Evolutionary conservation across 2,888 invertebrate genomes (phyloP), one percentile per base, ranked within the genome.

Genomic region (Drosophila falleni): DNA sequence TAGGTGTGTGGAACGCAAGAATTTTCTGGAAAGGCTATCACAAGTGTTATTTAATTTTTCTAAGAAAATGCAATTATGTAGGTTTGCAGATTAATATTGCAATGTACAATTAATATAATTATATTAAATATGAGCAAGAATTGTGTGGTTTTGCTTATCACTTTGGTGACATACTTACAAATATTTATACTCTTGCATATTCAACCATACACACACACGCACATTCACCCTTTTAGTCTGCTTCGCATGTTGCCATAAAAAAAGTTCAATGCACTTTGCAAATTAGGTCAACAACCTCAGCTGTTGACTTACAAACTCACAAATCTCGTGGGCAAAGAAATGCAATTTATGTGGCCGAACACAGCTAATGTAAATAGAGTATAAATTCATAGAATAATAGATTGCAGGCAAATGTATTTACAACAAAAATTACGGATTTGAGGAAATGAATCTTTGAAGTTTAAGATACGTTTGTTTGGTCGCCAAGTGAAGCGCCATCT

Each of bases 241-340:
- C n/a, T 46, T 16, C 35, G 60, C 55, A 59, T 41, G 53, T 46
- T 51, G 61, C 50, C 69, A 8, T 70, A 42, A 78, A 65, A 65
- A 81, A 79, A 90, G 92, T 92, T 92, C 92, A 91, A 89, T 90
- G 92, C 91, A 91, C 92, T 87, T 82, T 89, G 89, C 89, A 86
- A 92, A 90, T 92, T 92, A 67, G 91, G 92, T 91, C 92, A 92
- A 92, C 91, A 92, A 92, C 92, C 92, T 91, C 86, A 73, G 46
- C 26, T 65, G 35, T 56, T 56, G 23, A 8, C 1, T 44, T 35
- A 11, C 5, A 42, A 23, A 31, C 42, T 23, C 5, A 33, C 33
- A 49, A 16, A 33, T 31, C 23, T n/a, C 46, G 2, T 42, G 19
- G 11, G 41, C 16, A 9, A 16, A 19, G 10, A 19, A 46, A n/a